Conservation (phyloP, 2,888 invertebrate species). For the Stegophylla sp. region DNA sequence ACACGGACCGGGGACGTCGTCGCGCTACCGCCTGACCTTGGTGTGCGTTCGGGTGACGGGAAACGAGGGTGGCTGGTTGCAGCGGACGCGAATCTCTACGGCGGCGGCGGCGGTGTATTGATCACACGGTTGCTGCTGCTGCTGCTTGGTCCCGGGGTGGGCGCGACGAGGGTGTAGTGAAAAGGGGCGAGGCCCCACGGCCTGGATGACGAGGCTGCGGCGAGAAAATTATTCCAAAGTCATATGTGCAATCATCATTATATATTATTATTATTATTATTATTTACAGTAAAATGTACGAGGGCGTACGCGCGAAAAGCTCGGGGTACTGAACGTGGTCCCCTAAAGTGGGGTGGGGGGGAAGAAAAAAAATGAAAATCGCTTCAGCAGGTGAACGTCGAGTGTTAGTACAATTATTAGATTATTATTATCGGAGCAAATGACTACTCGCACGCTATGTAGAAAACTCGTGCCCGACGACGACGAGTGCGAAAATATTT, state of each 20-base stretch:
- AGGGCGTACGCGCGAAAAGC: no score
- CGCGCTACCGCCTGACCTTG: conserved; percentile 13
- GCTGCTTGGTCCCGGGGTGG: conserved; percentile 14
- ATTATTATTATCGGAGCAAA: no score
- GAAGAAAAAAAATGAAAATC: no score
- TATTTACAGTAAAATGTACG: no score
- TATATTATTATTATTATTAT: no score
- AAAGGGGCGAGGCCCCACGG: background rate
- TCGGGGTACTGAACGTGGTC: no score
- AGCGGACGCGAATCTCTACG: conserved; percentile 25
- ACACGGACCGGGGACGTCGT: background rate
- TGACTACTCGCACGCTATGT: no score
- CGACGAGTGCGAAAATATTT: no score
- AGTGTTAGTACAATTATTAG: no score
- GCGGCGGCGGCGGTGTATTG: conserved; percentile 36
- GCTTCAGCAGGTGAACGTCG: no score
- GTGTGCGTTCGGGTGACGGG: background rate
- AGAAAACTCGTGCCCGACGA: no score
- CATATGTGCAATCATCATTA: background rate
- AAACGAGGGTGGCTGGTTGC: background rate
- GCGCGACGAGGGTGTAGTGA: background rate
- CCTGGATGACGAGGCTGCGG: background rate
- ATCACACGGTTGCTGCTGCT: conserved; percentile 24
- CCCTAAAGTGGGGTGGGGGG: no score
- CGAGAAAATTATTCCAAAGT: background rate